Conservation (phyloP, 2,113 vertebrate species). For the Elgaria multicarinata region DNA sequence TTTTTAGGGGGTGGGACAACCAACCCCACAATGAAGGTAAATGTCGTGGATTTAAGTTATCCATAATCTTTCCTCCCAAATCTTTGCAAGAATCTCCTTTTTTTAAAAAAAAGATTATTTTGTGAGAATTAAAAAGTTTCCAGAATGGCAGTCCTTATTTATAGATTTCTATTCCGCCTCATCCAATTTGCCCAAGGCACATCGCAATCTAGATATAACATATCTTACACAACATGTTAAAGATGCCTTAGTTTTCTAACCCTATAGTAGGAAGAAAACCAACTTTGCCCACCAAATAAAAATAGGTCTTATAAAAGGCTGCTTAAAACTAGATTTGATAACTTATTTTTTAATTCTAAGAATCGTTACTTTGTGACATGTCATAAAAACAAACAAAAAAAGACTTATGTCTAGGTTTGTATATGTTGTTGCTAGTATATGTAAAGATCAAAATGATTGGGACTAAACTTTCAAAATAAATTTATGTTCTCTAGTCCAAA, state of each 20-base stretch:
- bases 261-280: constrained; percentile 50
- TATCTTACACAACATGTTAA: neutral
- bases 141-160: constrained; percentile 48
- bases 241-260: neutral
- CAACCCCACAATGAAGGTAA: neutral
- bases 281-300: constrained; percentile 66
- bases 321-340: constrained; percentile 54
- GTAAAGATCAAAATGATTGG: constrained; percentile 6
- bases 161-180: neutral
- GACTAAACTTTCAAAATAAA: constrained; percentile 47
- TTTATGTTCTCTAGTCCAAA: constrained; percentile 16
- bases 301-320: constrained; percentile 67
- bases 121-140: constrained; percentile 47
- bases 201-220: constrained; percentile 46
- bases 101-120: constrained; percentile 38
- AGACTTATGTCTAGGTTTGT: neutral
- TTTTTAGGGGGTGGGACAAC: neutral
- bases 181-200: neutral
- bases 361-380: constrained; percentile 45
- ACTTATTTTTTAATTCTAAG: constrained; percentile 53
- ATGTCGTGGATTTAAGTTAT: neutral
- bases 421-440: neutral
- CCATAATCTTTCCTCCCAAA: neutral
- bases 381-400: constrained; percentile 59
- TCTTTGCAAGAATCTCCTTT: constrained; percentile 28